Evolutionary conservation across 2,113 vertebrate genomes (phyloP).

Genomic region (Egretta garzetta): DNA sequence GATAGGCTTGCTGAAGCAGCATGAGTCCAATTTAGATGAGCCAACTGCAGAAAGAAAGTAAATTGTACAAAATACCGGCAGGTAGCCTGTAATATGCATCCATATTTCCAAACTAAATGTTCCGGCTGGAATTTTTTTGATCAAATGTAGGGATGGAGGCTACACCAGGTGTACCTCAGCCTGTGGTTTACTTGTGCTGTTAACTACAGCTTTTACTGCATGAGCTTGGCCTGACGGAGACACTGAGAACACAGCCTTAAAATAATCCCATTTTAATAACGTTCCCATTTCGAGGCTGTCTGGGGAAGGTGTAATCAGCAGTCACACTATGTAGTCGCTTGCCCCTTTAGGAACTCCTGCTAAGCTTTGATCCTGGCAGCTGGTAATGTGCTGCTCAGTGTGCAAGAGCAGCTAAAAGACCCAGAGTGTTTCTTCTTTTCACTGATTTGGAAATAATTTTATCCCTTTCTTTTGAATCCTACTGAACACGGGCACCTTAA

Average conservation of each 20-base stretch:
- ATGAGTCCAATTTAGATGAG: background rate
- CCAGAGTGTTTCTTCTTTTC: background rate
- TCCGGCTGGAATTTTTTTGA: background rate
- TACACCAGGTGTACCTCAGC: rapidly evolving
- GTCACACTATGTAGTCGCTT: background rate
- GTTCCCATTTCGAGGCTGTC: background rate
- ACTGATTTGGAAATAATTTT: background rate
- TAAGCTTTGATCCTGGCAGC: slow-evolving; percentile 35
- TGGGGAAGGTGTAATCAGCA: slow-evolving; percentile 26
- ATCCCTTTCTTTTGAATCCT: background rate
- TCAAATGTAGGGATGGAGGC: background rate
- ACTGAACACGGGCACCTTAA: background rate
- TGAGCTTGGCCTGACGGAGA: background rate
- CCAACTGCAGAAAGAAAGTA: background rate
- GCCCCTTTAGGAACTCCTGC: slow-evolving; percentile 3
- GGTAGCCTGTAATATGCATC: background rate
- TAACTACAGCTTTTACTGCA: background rate
- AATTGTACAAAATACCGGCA: background rate
- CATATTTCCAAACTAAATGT: background rate
- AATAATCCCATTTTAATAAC: slow-evolving; percentile 42
- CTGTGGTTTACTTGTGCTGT: background rate
- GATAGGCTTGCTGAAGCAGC: background rate
- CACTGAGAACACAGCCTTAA: background rate
- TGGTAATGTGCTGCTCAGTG: background rate
- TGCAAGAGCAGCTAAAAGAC: background rate